Evolutionary conservation across 2,888 invertebrate genomes (phyloP).

Genomic region (Galeopsomyia nigrocyanea): DNA sequence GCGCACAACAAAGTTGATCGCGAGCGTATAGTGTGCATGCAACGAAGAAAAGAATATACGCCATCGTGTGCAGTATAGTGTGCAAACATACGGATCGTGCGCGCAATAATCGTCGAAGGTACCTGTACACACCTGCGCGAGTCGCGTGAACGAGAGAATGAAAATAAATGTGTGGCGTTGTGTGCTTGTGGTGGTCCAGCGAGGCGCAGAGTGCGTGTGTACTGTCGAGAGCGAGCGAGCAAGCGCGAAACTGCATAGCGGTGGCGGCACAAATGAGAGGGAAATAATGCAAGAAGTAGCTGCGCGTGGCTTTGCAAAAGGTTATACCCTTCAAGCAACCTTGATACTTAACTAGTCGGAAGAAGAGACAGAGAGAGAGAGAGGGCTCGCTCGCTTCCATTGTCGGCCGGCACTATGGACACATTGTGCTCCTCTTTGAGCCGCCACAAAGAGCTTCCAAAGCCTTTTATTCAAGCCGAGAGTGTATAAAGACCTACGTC

Average conservation of each 20-base stretch:
- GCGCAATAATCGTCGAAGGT: not conserved
- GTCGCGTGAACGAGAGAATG: not conserved
- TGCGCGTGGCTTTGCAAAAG: conserved; percentile 46
- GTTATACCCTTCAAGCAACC: conserved; percentile 61
- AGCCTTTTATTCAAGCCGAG: conserved; percentile 45
- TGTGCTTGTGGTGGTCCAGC: conserved; percentile 19
- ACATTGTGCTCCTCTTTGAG: conserved; percentile 64
- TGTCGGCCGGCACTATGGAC: conserved; percentile 61
- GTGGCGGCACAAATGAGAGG: conserved; percentile 35
- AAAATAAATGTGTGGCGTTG: not conserved
- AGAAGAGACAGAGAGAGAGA: not conserved
- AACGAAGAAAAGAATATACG: conserved; percentile 33
- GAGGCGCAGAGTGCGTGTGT: conserved; percentile 7
- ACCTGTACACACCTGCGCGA: conserved; percentile 17
- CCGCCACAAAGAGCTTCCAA: conserved; percentile 55
- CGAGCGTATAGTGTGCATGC: conserved; percentile 12
- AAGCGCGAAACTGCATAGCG: conserved; percentile 33
- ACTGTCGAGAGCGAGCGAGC: not conserved
- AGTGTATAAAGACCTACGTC: conserved; percentile 36
- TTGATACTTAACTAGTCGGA: conserved; percentile 63
- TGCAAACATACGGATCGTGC: not conserved
- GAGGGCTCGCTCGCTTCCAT: conserved; percentile 50
- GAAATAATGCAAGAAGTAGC: conserved; percentile 44
- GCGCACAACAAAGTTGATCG: conserved; percentile 37
- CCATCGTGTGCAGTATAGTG: not conserved